Evolutionary conservation across 2,797 vertebrate species (phyloP), one percentile per base, ranked within the genome.

Genomic region (Arrhamphus sclerolepis): DNA sequence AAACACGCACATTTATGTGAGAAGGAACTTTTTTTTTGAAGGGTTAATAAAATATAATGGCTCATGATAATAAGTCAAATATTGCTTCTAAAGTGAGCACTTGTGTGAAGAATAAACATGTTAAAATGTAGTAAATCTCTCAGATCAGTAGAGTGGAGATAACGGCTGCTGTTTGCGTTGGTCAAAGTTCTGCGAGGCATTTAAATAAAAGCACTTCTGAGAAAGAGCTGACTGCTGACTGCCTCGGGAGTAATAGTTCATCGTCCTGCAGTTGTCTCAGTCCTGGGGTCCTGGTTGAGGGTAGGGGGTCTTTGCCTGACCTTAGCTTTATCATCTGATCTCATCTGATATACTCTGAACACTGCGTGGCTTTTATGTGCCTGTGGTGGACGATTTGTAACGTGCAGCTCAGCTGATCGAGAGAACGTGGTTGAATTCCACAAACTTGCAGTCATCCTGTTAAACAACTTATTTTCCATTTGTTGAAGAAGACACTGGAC

Each of bases 321-420:
- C 74, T 73, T 64, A 53, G 66, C 40, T 22, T n/a, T 14, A 66
- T 79, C 73, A 73, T 73, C 75, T 80, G 72, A 56, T 74, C 38
- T 65, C 53, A 69, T 77, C 71, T 72, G 84, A 77, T 52, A 6
- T 6, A 13, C 18, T 0, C 6, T 22, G 18, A 76, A 65, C 59
- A 63, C 62, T 51, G 60, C 60, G 54, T 56, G 6, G 43, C 42
- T 38, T 65, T 55, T 57, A 18, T 58, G 2, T 54, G 43, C 54
- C 31, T 11, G n/a, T 17, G 14, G n/a, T 56, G 48, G 57, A 29
- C 58, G 34, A 38, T 50, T 62, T 7, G 0, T n/a, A 17, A 62
- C 2, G 5, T 19, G 19, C 2, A 0, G 7, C 56, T 77, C 75
- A 83, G 81, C 79, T 78, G 81, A 71, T 83, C 60, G 38, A 46